Percentiles rank a stretch among this genome's conserved stretches.
These are phyloP conservation scores for Protomyctophum bolini DNA, from an alignment of 2,113 vertebrate genomes.

Conservation along the genomic window DNA sequence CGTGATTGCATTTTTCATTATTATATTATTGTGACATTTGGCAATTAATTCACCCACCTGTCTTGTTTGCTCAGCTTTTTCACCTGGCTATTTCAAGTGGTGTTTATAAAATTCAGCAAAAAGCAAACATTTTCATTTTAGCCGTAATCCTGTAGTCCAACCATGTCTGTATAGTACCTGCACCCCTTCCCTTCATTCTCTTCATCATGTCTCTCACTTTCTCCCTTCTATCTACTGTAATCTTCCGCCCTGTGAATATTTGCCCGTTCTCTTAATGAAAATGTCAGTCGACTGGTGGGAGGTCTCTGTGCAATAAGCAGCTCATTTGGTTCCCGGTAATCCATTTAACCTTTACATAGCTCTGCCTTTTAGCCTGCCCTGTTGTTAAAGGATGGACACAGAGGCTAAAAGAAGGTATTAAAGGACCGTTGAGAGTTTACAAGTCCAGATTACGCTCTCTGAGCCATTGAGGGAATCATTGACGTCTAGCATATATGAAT, in stretches of 20 bases:
- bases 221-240: not conserved
- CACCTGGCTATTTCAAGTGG: too few species aligned
- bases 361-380: slow-evolving; percentile 19
- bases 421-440: not conserved
- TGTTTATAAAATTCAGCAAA: too few species aligned
- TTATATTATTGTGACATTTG: too few species aligned
- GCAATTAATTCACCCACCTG: too few species aligned
- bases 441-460: slow-evolving; percentile 18
- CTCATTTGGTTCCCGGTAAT: slow-evolving; percentile 39
- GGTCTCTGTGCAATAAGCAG: not conserved
- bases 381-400: slow-evolving; percentile 31
- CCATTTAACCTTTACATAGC: slow-evolving; percentile 50
- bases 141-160: too few species aligned
- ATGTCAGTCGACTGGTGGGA: not conserved
- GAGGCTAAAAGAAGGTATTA: slow-evolving; percentile 16
- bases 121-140: too few species aligned
- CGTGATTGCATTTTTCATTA: too few species aligned
- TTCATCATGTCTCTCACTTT: not conserved
- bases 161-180: too few species aligned
- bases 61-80: too few species aligned
- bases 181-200: slow-evolving; percentile 6
- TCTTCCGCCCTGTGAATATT: slow-evolving; percentile 24
- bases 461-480: slow-evolving; percentile 29
- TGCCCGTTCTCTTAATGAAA: slow-evolving; percentile 35
- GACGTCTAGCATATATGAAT: slow-evolving; percentile 29